phyloP scores from a whole-genome alignment of 2,113 vertebrate species.

The Lasiurus borealis region DNA sequence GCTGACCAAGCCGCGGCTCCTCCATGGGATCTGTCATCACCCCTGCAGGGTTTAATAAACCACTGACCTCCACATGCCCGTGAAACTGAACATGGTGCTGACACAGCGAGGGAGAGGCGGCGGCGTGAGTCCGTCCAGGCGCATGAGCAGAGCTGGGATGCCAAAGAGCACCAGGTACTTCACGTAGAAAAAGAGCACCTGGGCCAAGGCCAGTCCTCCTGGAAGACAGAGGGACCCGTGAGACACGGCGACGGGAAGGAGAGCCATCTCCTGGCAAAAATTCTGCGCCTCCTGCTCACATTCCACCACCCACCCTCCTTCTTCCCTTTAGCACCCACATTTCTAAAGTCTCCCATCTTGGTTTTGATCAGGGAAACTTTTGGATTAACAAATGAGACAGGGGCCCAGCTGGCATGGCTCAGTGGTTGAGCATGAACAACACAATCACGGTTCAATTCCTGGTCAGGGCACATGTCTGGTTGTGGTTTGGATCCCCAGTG shows the following conservation, averaged over 20 bases:
- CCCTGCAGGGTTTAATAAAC: not conserved
- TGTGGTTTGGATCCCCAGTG: no score
- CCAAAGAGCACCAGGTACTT: conserved; percentile 97
- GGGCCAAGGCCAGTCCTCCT: conserved; percentile 96
- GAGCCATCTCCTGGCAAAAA: not conserved
- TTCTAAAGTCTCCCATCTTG: not conserved
- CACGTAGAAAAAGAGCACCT: conserved; percentile 94
- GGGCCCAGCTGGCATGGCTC: no score
- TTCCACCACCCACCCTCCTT: not conserved
- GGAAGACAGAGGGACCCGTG: conserved; percentile 60
- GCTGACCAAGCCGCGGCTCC: not conserved
- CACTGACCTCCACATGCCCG: conserved; percentile 97
- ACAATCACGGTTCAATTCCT: no score
- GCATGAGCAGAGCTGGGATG: conserved; percentile 88
- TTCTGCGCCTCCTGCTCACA: fast-evolving
- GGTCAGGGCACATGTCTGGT: no score
- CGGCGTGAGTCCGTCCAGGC: conserved; percentile 91
- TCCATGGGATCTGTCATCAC: not conserved
- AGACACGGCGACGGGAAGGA: fast-evolving
- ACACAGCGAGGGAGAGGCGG: conserved; percentile 93
- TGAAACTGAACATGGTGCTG: conserved; percentile 97
- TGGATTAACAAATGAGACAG: not conserved
- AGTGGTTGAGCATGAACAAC: no score
- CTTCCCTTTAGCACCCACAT: not conserved
- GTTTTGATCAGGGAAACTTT: not conserved